Evolutionary conservation across 2,797 vertebrate genomes (phyloP).

Genomic region (Sibirionetta formosa): DNA sequence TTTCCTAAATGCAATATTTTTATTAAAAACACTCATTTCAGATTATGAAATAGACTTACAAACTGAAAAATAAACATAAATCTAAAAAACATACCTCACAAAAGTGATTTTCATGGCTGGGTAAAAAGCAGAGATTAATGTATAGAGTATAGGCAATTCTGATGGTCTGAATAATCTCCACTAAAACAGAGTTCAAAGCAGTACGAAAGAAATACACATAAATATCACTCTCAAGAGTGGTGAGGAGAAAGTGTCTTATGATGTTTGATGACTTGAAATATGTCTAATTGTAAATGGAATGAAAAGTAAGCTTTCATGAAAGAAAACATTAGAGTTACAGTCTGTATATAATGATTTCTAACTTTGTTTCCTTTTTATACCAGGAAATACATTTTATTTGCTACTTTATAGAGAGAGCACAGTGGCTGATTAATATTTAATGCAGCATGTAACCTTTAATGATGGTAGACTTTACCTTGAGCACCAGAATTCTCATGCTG

Average conservation of each 20-base stretch:
- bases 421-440: background rate
- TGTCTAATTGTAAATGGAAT: background rate
- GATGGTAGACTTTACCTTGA: background rate
- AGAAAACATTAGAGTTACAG: background rate
- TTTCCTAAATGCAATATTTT: background rate
- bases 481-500: background rate
- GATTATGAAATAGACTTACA: background rate
- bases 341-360: background rate
- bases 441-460: background rate
- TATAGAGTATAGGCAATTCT: background rate
- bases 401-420: background rate
- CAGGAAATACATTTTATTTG: background rate
- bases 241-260: background rate
- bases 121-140: background rate
- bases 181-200: background rate
- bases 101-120: background rate
- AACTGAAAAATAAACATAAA: background rate
- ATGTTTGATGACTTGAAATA: background rate
- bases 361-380: background rate
- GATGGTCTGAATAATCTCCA: background rate
- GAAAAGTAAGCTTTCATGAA: background rate
- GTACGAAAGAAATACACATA: background rate
- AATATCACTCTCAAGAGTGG: background rate
- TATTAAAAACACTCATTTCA: background rate
- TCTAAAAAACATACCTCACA: background rate